Evolutionary conservation across 2,888 invertebrate species (phyloP), one percentile per base, ranked within the genome.

Genomic region (Merodon equestris): DNA sequence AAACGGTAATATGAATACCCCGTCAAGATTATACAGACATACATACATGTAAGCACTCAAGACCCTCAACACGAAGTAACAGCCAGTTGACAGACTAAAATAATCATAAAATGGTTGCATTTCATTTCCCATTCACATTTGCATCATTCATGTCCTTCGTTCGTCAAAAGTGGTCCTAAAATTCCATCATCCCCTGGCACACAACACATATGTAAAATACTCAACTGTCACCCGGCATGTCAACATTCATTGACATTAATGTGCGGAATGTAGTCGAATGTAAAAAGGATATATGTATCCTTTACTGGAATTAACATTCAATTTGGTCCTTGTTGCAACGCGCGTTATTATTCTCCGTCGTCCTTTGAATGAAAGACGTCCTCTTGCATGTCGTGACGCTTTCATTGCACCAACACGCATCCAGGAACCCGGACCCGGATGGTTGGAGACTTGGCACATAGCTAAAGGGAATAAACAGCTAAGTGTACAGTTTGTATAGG

Each of bases 21-120:
- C 10, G 17, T 1, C 34, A 9, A 10, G 34, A 36, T 15, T 14
- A 15, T 12, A 40, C 4, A 17, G 9, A 13, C 44, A 36, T 34
- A 53, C 38, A 18, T n/a, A 50, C 36, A 38, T 13, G 38, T 19
- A 47, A 38, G 2, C 27, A 27, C 27, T 40, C 56, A 63, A 70
- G 47, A 48, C 27, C 27, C 27, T 27, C 7, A 7, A 10, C 51
- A 18, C 7, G 9, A 36, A 13, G 19, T 18, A 17, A 47, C 44
- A 61, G 40, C 47, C 67, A 71, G 44, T 42, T 42, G 72, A 67
- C 72, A 44, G 47, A 53, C 72, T 66, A 68, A 68, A 73, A 73
- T 73, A 77, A 77, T 77, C 77, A 73, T 77, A 77, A 77, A 77
- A 77, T 54, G 77, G 77, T 77, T 68, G 73, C 67, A 58, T 73